Base-by-base conservation (phyloP, 2,113 vertebrate genomes). In the Petromus typicus region DNA sequence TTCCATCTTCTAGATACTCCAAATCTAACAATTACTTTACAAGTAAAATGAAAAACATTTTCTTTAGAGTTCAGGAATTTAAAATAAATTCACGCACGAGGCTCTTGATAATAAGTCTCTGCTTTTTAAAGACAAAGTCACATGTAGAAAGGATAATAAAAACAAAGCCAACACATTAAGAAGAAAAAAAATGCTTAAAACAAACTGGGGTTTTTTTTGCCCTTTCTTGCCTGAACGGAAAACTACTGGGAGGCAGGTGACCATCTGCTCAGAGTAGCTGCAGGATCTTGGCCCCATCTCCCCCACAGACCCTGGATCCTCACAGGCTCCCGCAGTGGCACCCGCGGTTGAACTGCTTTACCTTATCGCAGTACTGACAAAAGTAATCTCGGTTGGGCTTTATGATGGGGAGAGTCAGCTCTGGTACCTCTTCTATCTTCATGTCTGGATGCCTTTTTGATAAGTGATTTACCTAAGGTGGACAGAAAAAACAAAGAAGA, bases 351-450 rank as follows among this genome's bases (percentile, higher is more conserved):
- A 79, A 6, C 71, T 92, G 93, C 93, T 83, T 97, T 95, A 99
- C 99, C 99, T 99, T 99, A 98, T 99, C 99, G 97, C 99, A 99
- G 89, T 99, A 99, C 97, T 99, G 99, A 97, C 99, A 99, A 97
- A 99, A 99, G 98, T 99, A 99, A 97, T 99, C 99, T 40, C 99
- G 99, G 98, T 99, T 99, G 96, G 99, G 99, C 95, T 99, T 99
- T 98, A 99, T 99, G 97, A 99, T 99, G 90, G 99, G 99, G 90
- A 99, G 97, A 0, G 99, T 99, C 87, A 99, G 98, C 98, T 99
- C 99, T 7, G 99, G 99, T 94, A 99, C 99, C 71, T 99, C 99
- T 89, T 99, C 99, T 75, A 99, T 99, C 94, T 99, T 99, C 99
- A 99, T 99, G 96, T 99, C 99, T 56, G 99, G 99, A 97, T 99